Conservation (phyloP, 1,140 invertebrate genomes). For the Brachionus koreanus region DNA sequence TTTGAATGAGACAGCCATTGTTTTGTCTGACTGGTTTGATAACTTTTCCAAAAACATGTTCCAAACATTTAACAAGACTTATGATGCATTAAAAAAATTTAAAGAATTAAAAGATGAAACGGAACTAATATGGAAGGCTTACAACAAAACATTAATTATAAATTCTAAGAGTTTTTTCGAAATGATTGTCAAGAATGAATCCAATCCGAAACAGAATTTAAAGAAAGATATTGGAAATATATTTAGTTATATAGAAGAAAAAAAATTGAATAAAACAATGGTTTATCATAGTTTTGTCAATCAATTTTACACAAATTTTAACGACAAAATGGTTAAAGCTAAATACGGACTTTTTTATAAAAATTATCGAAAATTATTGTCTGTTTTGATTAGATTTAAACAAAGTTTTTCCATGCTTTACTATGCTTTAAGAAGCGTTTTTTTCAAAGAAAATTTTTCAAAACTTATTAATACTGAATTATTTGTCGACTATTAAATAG, state of each 20-base stretch:
- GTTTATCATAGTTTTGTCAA: slow-evolving; percentile 6
- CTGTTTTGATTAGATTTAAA: not conserved
- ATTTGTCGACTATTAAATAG: not conserved
- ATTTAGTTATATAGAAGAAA: not conserved
- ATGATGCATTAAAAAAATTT: not conserved
- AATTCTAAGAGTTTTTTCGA: slow-evolving; percentile 29
- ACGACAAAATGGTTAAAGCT: not conserved
- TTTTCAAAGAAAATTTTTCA: not conserved
- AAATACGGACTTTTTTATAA: slow-evolving; percentile 16
- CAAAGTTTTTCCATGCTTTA: slow-evolving; percentile 37
- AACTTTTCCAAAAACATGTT: slow-evolving; percentile 37
- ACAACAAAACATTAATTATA: slow-evolving; percentile 11
- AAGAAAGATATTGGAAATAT: not conserved
- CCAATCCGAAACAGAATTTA: not conserved
- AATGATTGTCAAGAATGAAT: not conserved
- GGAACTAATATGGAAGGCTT: slow-evolving; percentile 17
- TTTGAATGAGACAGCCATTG: slow-evolving; percentile 15
- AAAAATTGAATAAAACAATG: not conserved
- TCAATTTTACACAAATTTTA: slow-evolving; percentile 14
- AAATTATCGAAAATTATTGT: not conserved
- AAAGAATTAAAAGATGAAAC: not conserved
- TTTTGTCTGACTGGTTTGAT: slow-evolving; percentile 27
- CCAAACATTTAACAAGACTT: not conserved
- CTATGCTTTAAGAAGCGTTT: slow-evolving; percentile 35
- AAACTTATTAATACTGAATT: slow-evolving; percentile 35